These are phyloP conservation scores for Gari tellinella DNA, from an alignment of 2,888 invertebrate genomes.

Conservation along the genomic window DNA sequence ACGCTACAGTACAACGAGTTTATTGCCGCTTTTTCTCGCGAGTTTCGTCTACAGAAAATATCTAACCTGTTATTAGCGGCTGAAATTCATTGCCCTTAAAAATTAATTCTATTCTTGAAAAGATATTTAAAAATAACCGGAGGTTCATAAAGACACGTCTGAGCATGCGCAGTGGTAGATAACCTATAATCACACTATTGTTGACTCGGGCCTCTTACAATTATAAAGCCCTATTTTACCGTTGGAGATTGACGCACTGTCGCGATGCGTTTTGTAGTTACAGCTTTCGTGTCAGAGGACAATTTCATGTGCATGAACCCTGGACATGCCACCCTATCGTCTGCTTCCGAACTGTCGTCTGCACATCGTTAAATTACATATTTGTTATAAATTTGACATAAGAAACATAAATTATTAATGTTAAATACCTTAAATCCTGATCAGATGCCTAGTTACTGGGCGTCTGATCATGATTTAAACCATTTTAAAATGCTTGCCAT, in stretches of 20 bases:
- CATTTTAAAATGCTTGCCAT: too few relatives aligned
- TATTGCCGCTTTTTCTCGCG: too few relatives aligned
- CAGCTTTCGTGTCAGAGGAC: not conserved
- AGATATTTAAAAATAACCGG: constrained; percentile 6
- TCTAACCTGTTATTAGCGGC: constrained; percentile 27
- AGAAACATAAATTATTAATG: too few relatives aligned
- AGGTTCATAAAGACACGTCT: constrained; percentile 27
- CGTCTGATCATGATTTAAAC: too few relatives aligned
- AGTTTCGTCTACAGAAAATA: not conserved
- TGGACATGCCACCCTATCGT: too few relatives aligned
- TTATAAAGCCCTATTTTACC: constrained; percentile 35
- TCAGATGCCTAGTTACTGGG: too few relatives aligned
- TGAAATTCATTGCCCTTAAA: constrained; percentile 52
- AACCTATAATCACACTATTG: constrained; percentile 35
- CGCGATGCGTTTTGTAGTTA: not conserved
- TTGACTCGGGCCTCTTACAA: constrained; percentile 19
- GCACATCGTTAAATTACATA: too few relatives aligned
- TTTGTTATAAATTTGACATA: too few relatives aligned
- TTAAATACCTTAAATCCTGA: too few relatives aligned
- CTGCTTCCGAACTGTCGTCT: too few relatives aligned
- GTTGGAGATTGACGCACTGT: constrained; percentile 12
- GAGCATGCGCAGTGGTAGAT: constrained; percentile 31
- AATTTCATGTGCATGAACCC: constrained; percentile 2
- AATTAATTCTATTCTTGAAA: constrained; percentile 42
- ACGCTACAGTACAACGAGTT: not conserved